Conservation (phyloP, 2,888 invertebrate species). For the Oeneis ivallda region DNA sequence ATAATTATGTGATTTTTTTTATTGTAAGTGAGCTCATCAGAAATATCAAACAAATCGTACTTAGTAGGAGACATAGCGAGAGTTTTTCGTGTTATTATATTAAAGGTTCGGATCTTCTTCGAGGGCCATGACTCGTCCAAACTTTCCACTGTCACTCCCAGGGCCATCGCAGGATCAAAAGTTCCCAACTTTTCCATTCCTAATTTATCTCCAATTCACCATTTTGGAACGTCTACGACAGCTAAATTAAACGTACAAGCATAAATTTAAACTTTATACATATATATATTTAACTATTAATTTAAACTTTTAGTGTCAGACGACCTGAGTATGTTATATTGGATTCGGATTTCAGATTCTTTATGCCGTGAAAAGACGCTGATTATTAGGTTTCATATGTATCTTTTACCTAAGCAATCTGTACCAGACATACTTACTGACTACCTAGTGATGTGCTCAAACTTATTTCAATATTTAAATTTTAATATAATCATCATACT, state of each 20-base stretch:
- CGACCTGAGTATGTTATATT: constrained; percentile 29
- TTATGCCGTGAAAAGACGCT: constrained; percentile 34
- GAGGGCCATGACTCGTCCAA: constrained; percentile 30
- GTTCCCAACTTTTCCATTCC: constrained; percentile 45
- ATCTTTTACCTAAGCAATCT: constrained; percentile 20
- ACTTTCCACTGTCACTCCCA: constrained; percentile 45
- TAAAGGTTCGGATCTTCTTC: constrained; percentile 20
- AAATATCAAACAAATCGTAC: constrained; percentile 5
- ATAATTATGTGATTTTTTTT: too few species aligned
- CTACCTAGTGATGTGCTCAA: background rate
- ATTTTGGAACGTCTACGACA: constrained; percentile 46
- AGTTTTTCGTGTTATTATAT: constrained; percentile 19
- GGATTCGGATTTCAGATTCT: constrained; percentile 33
- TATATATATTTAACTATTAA: too few species aligned
- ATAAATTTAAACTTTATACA: constrained; percentile 38
- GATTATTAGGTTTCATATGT: constrained; percentile 32
- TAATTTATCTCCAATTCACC: constrained; percentile 43
- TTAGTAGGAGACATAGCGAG: constrained; percentile 14
- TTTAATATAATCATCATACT: background rate
- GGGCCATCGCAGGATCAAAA: constrained; percentile 42
- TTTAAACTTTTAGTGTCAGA: constrained; percentile 36
- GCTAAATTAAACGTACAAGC: constrained; percentile 43
- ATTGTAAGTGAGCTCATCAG: background rate
- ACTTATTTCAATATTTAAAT: background rate
- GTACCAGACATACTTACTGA: constrained; percentile 5